A percentile compares a stretch with the other conserved stretches of the same genome.
phyloP scores from a whole-genome alignment of 1,140 invertebrate species.

The Hycleus phaleratus region DNA sequence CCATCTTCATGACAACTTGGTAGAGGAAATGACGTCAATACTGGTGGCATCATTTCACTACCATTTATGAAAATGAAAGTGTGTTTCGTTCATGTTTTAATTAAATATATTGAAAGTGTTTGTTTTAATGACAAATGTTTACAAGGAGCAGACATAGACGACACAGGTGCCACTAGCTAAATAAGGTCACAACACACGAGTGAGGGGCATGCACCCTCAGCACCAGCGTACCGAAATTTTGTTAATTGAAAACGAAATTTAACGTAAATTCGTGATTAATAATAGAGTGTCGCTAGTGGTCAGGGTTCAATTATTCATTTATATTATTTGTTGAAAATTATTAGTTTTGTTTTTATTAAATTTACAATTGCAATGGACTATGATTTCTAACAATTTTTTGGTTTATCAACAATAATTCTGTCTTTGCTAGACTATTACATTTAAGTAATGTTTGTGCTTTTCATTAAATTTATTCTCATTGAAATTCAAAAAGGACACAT shows the following conservation, averaged over 20 bases:
- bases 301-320: background rate
- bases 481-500: conserved; percentile 11
- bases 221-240: conserved; percentile 17
- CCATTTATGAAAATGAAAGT: too few species aligned
- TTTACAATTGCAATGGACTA: too few species aligned
- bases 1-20: too few species aligned
- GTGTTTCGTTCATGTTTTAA: too few species aligned
- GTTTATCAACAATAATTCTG: too few species aligned
- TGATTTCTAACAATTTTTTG: too few species aligned
- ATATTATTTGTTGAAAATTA: background rate
- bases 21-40: too few species aligned
- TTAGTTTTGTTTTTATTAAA: background rate
- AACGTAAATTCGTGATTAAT: background rate
- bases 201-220: conserved; percentile 30
- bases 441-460: too few species aligned
- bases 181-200: conserved; percentile 40
- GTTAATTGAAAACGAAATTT: background rate
- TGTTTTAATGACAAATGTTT: conserved; percentile 18
- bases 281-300: conserved; percentile 5
- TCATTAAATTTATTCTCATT: conserved; percentile 8
- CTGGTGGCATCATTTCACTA: too few species aligned
- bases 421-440: too few species aligned
- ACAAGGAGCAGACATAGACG: conserved; percentile 35
- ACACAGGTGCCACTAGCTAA: conserved; percentile 33
- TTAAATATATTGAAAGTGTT: background rate